phyloP scores from a whole-genome alignment of 92 coral and sea anemone species.

The Actinostola sp. region DNA sequence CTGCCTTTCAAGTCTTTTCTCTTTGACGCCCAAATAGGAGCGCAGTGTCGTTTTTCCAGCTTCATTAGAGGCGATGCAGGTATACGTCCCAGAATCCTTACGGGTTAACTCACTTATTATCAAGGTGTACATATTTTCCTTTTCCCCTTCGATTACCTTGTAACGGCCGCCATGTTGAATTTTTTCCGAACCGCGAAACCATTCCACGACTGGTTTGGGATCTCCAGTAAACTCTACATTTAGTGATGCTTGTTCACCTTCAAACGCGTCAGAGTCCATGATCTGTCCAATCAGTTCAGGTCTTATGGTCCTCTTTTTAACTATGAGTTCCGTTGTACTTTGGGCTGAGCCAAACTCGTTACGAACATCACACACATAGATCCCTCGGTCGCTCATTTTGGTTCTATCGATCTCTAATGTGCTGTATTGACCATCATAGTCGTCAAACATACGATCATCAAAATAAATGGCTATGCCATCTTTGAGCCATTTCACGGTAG shows the following conservation, averaged over 20 bases:
- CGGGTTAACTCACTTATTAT: constrained; percentile 49
- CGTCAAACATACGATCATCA: constrained; percentile 69
- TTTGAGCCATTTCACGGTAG: constrained; percentile 65
- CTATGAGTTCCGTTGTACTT: constrained; percentile 68
- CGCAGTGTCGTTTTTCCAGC: constrained; percentile 71
- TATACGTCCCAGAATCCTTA: constrained; percentile 74
- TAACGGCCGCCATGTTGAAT: constrained; percentile 48
- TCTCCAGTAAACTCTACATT: constrained; percentile 77
- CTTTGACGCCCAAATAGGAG: constrained; percentile 66
- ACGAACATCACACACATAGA: constrained; percentile 70
- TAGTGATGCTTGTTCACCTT: constrained; percentile 77
- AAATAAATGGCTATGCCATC: constrained; percentile 69
- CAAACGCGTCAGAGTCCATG: constrained; percentile 72
- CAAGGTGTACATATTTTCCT: constrained; percentile 62
- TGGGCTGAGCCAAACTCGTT: constrained; percentile 75
- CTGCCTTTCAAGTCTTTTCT: constrained; percentile 47
- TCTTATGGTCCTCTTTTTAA: constrained; percentile 61
- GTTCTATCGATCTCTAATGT: constrained; percentile 71
- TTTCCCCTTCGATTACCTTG: constrained; percentile 29
- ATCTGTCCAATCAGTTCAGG: constrained; percentile 78
- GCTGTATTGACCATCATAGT: constrained; percentile 58
- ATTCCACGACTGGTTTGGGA: constrained; percentile 65
- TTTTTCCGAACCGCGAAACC: constrained; percentile 72
- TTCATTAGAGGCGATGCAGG: constrained; percentile 79
- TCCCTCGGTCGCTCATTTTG: constrained; percentile 72